A percentile compares a stretch with the other conserved stretches of the same genome.
phyloP scores from a whole-genome alignment of 2,797 vertebrate genomes.

The Acridotheres tristis region DNA sequence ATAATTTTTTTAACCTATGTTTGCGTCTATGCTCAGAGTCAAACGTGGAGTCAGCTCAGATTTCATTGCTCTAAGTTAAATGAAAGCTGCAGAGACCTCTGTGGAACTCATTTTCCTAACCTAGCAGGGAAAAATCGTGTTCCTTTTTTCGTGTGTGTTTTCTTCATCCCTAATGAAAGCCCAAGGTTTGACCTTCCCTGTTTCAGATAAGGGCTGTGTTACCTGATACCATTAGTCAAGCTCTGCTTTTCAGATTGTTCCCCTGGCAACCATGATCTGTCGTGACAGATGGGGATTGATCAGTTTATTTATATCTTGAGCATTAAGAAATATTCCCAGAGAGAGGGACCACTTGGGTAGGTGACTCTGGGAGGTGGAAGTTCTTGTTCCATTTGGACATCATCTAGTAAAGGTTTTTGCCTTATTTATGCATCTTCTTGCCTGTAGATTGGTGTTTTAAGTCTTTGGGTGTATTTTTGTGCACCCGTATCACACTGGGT shows the following conservation, averaged over 20 bases:
- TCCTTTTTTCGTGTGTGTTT: neutral
- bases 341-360: neutral
- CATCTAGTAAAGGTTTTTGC: neutral
- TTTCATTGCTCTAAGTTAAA: neutral
- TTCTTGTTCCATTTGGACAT: neutral
- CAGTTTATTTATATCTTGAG: neutral
- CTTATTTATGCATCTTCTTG: neutral
- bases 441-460: neutral
- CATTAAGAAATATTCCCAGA: neutral
- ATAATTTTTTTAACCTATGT: neutral
- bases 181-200: neutral
- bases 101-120: neutral
- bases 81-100: neutral
- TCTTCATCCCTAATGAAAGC: neutral
- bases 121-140: neutral
- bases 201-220: neutral
- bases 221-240: neutral
- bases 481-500: neutral
- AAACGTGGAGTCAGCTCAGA: neutral
- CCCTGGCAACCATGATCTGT: neutral
- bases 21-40: neutral
- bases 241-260: conserved; percentile 9
- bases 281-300: neutral
- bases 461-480: neutral
- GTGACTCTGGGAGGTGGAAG: neutral